Conservation (phyloP, 23 tunicate genomes). For the Trididemnum miniatum region DNA sequence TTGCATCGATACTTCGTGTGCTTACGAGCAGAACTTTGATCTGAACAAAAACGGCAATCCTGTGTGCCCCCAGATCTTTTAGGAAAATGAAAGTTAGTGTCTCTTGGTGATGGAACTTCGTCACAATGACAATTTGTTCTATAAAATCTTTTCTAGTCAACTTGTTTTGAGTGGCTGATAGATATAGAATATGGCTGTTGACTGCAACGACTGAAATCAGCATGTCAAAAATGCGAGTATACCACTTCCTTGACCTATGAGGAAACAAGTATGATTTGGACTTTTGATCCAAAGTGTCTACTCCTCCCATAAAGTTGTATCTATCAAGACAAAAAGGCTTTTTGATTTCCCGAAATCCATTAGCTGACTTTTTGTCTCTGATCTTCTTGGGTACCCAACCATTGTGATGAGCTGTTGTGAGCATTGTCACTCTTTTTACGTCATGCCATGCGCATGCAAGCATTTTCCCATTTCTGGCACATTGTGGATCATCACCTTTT, state of each 20-base stretch:
- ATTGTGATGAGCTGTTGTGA: constrained; percentile 32
- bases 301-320: constrained; percentile 31
- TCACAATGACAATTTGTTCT: constrained; percentile 19
- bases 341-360: constrained; percentile 11
- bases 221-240: constrained; percentile 36
- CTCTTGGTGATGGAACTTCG: constrained; percentile 31
- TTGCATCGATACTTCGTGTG: constrained; percentile 28
- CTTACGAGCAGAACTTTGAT: constrained; percentile 21
- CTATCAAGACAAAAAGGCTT: constrained; percentile 29
- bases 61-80: constrained; percentile 32
- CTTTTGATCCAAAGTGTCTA: constrained; percentile 20
- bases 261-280: constrained; percentile 33
- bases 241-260: constrained; percentile 39
- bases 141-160: constrained; percentile 14
- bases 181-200: constrained; percentile 25
- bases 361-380: constrained; percentile 23
- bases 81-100: constrained; percentile 27
- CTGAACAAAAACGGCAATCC: constrained; percentile 34
- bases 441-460: constrained; percentile 42
- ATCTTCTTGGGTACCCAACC: constrained; percentile 24
- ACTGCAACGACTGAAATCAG: constrained; percentile 26
- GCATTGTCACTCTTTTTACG: constrained; percentile 18
- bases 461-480: constrained; percentile 11
- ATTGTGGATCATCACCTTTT: constrained; percentile 36
- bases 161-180: constrained; percentile 17